Evolutionary conservation across 1,140 invertebrate species (phyloP).

Genomic region (Lepidurus packardi): DNA sequence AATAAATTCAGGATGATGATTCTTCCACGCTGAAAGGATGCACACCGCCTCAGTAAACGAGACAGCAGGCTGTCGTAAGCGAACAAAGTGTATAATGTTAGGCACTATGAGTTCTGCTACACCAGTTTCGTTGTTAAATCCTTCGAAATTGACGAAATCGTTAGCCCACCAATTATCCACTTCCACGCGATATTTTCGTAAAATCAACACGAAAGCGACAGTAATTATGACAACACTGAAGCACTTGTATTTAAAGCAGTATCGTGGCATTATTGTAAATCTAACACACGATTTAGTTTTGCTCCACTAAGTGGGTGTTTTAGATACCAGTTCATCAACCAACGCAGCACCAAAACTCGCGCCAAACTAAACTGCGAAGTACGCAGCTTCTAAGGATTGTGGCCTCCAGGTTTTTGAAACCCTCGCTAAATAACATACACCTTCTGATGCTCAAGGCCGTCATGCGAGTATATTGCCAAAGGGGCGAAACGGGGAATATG

Average conservation of each 20-base stretch:
- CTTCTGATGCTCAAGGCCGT: constrained; percentile 8
- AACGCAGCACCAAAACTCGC: neutral
- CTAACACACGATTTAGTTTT: neutral
- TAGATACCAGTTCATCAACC: neutral
- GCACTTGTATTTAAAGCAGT: neutral
- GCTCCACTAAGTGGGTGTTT: neutral
- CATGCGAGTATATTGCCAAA: neutral
- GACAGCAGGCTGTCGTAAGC: constrained; percentile 38
- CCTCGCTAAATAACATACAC: neutral
- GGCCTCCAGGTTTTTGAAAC: neutral
- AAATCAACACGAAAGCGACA: neutral
- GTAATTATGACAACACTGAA: constrained; percentile 9
- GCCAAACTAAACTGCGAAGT: neutral
- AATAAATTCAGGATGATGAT: constrained; percentile 39
- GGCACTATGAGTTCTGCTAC: constrained; percentile 36
- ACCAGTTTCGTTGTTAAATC: constrained; percentile 37
- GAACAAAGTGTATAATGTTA: constrained; percentile 42
- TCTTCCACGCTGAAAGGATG: constrained; percentile 40
- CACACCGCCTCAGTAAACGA: constrained; percentile 40
- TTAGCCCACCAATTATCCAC: neutral
- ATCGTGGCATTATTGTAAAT: neutral
- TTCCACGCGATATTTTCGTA: neutral
- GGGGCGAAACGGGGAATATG: neutral
- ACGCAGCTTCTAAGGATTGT: neutral
- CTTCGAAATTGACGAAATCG: neutral